These are phyloP conservation scores for Hyles euphorbiae DNA, from an alignment of 1,140 invertebrate species.

Conservation along the genomic window DNA sequence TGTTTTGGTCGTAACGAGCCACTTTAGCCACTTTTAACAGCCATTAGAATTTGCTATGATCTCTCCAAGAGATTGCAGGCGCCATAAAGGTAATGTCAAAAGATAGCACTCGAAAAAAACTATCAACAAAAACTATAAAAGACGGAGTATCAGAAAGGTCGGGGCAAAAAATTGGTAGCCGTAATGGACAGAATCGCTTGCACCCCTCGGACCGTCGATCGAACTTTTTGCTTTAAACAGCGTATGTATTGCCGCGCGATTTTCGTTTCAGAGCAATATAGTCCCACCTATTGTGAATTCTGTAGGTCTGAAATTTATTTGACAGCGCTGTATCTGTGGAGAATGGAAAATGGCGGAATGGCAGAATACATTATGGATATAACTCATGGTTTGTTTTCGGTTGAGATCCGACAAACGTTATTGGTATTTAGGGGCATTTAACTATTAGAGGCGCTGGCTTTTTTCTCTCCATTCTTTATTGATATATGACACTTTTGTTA, in stretches of 20 bases:
- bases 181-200: slow-evolving; percentile 54
- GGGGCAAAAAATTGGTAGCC: slow-evolving; percentile 49
- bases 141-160: slow-evolving; percentile 55
- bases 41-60: slow-evolving; percentile 66
- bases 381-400: slow-evolving; percentile 74
- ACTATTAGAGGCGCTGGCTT: slow-evolving; percentile 57
- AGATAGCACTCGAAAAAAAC: slow-evolving; percentile 65
- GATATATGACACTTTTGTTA: slow-evolving; percentile 57
- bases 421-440: slow-evolving; percentile 72
- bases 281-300: slow-evolving; percentile 72
- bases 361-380: slow-evolving; percentile 68
- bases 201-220: slow-evolving; percentile 16
- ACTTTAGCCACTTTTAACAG: slow-evolving; percentile 46
- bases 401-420: slow-evolving; percentile 72
- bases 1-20: slow-evolving; percentile 49
- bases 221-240: slow-evolving; percentile 36
- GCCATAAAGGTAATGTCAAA: slow-evolving; percentile 67
- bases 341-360: slow-evolving; percentile 73
- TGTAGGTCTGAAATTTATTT: slow-evolving; percentile 71
- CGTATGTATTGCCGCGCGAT: slow-evolving; percentile 45
- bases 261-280: slow-evolving; percentile 44
- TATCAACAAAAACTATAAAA: slow-evolving; percentile 62
- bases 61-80: slow-evolving; percentile 48
- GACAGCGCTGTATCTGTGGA: slow-evolving; percentile 71
- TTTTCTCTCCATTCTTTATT: slow-evolving; percentile 52